Evolutionary conservation across 1,140 invertebrate genomes (phyloP).

Genomic region (Pseudomyrmex concolor): DNA sequence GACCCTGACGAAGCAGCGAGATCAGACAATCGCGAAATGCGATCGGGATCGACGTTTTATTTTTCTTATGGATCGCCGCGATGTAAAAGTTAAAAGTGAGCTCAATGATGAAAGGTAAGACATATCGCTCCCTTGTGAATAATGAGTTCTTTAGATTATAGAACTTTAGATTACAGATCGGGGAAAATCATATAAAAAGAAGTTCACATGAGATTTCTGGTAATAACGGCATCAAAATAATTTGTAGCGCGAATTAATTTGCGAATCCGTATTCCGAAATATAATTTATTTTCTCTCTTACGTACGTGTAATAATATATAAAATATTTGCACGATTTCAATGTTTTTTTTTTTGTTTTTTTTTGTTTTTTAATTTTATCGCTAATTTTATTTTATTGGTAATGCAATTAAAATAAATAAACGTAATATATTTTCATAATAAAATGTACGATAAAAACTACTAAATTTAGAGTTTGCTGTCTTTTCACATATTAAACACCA

Average conservation of each 20-base stretch:
- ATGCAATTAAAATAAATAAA: neutral
- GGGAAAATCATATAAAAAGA: neutral
- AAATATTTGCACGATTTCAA: neutral
- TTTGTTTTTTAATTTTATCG: neutral
- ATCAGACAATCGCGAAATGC: slow-evolving; percentile 33
- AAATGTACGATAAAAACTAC: neutral
- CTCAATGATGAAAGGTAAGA: slow-evolving; percentile 63
- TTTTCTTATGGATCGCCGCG: slow-evolving; percentile 17
- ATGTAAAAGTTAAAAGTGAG: slow-evolving; percentile 56
- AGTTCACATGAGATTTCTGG: slow-evolving; percentile 12
- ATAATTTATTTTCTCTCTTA: neutral
- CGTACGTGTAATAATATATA: neutral
- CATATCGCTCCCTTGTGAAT: slow-evolving; percentile 67
- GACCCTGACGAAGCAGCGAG: slow-evolving; percentile 36
- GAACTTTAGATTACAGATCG: neutral
- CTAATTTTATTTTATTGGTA: slow-evolving; percentile 1
- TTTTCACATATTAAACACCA: neutral
- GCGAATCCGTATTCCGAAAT: neutral
- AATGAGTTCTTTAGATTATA: slow-evolving; percentile 57
- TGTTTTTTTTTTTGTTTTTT: neutral
- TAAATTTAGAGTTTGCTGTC: neutral
- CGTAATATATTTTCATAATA: neutral
- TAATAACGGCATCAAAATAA: neutral
- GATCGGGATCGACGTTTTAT: slow-evolving; percentile 44
- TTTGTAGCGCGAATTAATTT: neutral